Base-by-base conservation (phyloP, 2,797 vertebrate species). In the Aplochiton taeniatus region DNA sequence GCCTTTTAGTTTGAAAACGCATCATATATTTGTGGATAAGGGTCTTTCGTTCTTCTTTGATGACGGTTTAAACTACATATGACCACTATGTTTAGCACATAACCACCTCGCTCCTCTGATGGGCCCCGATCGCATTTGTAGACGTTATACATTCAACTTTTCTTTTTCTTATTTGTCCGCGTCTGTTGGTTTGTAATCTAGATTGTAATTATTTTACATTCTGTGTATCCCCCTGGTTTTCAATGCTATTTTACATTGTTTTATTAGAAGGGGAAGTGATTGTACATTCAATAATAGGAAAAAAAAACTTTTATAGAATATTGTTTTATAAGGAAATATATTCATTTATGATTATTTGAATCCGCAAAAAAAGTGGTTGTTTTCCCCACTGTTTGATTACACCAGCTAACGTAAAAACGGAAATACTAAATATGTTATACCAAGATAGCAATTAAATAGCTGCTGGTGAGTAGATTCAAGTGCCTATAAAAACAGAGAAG, bases 221-320 rank as follows among this genome's bases (percentile, higher is more conserved):
- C 70, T 79, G 81, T 69, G 61, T 83, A 82, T 58, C 74, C 71
- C n/a, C 66, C 65, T 82, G 70, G 75, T 81, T 83, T 86, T 80
- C 14, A 46, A 52, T 43, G n/a, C 42, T 50, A 66, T 85, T 85
- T 85, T 81, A 79, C 82, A 76, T 57, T 71, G 58, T 18, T 59
- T 48, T 56, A 11, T 63, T 9, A 67, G 73, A 72, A 73, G 81
- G 69, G 75, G 68, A 54, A 81, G 74, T 62, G 63, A 70, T 60
- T 90, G 88, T 90, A 91, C 81, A 90, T 88, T 85, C 76, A 77
- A 81, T 84, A 81, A 78, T 80, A 78, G 64, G 59, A 52, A 13
- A 31, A 70, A n/a, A 75, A 55, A 4, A 73, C 57, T 58, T 68
- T 65, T 82, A 65, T 69, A 71, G 68, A 65, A 79, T 68, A 50